phyloP scores from a whole-genome alignment of 2,113 vertebrate genomes.

The Mesitornis unicolor region DNA sequence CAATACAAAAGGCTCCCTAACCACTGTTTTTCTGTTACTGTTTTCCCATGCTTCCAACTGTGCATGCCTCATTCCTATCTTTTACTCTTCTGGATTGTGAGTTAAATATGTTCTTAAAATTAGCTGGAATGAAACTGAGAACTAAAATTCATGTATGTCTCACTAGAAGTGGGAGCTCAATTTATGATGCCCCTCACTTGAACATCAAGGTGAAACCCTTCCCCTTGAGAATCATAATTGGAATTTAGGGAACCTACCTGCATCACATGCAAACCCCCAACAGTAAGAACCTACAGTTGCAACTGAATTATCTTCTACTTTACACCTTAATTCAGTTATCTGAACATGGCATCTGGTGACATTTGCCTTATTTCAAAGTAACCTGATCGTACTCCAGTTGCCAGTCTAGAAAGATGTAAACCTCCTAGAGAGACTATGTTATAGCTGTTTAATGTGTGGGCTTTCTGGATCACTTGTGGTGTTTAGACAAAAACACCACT shows the following conservation, averaged over 20 bases:
- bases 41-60: not conserved
- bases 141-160: not conserved
- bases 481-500: not conserved
- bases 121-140: not conserved
- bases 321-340: not conserved
- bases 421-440: fast-evolving
- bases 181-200: not conserved
- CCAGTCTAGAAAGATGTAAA: not conserved
- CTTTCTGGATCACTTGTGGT: not conserved
- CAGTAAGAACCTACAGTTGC: not conserved
- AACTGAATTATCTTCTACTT: not conserved
- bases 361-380: not conserved
- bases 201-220: not conserved
- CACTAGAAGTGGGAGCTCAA: not conserved
- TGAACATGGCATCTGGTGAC: not conserved
- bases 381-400: not conserved
- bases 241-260: not conserved
- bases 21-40: not conserved
- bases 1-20: not conserved
- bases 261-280: not conserved
- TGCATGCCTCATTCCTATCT: not conserved
- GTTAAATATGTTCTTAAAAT: not conserved
- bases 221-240: not conserved
- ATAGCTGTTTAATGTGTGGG: not conserved
- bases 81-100: not conserved